Evolutionary conservation across 2,888 invertebrate genomes (phyloP), one percentile per base, ranked within the genome.

Genomic region (Scaptomyza tumidula): DNA sequence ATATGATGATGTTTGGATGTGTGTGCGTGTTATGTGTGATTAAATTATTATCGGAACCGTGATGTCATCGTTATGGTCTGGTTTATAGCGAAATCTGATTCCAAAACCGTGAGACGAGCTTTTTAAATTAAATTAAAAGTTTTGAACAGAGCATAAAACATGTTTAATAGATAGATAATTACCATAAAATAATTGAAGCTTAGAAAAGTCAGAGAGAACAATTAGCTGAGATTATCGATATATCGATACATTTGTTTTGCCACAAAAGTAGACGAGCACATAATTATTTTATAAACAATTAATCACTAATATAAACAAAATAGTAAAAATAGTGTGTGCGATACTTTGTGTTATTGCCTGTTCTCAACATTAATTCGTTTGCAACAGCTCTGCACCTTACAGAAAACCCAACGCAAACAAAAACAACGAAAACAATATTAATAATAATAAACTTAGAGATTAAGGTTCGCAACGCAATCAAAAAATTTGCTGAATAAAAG

Each of bases 241-340:
- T 53, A 78, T 75, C 78, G 75, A 74, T 78, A 78, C 24, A 44
- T 48, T 58, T 49, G 11, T 27, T 59, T 61, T 63, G 45, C 64
- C 56, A 65, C 60, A 71, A 56, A 60, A 75, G 76, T 86, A 72
- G 77, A 62, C 62, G 69, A 71, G 76, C 80, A 79, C 69, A 88
- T 82, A 82, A 82, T 88, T 86, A 83, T 86, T 88, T 82, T 82
- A 86, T 88, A 86, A 82, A 82, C 82, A 82, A 88, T 86, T 86
- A 86, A 88, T 88, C 77, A 86, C 77, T 65, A 80, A 86, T 86
- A 80, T 88, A 86, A 83, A 88, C 86, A 83, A 83, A 75, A 76
- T 54, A 71, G 79, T 86, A 73, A 65, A 77, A 72, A 63, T 67
- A 61, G 71, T 82, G 72, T 56, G 68, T 68, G 58, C 56, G 56